Base-by-base conservation (phyloP, 2,888 invertebrate species). In the Proisotoma minuta region DNA sequence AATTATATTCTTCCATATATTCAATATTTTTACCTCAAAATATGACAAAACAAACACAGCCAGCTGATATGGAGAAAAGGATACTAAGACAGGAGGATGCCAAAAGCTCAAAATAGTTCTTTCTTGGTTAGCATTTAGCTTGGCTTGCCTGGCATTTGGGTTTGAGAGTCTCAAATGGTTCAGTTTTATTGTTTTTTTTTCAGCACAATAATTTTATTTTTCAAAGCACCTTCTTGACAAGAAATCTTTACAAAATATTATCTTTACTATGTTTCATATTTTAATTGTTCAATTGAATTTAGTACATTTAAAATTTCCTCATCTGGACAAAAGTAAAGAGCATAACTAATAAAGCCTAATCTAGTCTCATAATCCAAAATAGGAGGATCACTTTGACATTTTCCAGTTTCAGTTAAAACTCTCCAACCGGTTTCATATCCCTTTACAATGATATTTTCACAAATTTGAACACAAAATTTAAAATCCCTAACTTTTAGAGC, bases 341-440 rank as follows among this genome's bases (percentile, higher is more conserved):
- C 71, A 39, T 73, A 72, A 47, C 65, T 72, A n/a, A 73, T 68
- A 12, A 72, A 73, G 1, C 63, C 64, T 15, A 71, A 48, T 56
- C 69, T 65, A 2, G 69, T 65, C 4, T 70, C 70, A 50, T 66
- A 59, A n/a, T 71, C 73, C 8, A 71, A 27, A 15, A 70, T 62
- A 4, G 70, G 66, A 23, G 70, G 70, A 27, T 71, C 70, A 56
- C 65, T 70, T 43, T 79, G 77, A 65, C 78, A 78, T 68, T 79
- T 78, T 10, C 82, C 84, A 29, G 84, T 76, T 62, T 79, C 76
- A 52, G 80, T 77, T 63, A 81, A 81, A 5, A 82, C 78, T 65
- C 77, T 77, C 84, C 84, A 84, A 1, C 81, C 81, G 27, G 79
- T 76, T 73, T 82, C 80, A 69, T 79, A 73, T 15, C 68, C 78